phyloP scores from a whole-genome alignment of 2,797 vertebrate genomes.

The Catharus ustulatus region DNA sequence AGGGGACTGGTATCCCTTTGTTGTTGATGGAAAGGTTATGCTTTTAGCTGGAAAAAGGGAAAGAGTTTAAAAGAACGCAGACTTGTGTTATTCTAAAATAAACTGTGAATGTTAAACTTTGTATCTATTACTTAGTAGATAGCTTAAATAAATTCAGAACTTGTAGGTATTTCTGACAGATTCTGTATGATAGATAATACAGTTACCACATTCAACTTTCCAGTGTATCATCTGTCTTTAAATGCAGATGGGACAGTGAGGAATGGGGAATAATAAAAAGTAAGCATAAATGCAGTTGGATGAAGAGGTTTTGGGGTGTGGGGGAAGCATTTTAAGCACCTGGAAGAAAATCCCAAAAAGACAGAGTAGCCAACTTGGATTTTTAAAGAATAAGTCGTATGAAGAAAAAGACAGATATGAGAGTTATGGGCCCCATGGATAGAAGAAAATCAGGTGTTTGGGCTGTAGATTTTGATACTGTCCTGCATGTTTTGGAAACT shows the following conservation, averaged over 20 bases:
- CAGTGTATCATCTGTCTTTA: background rate
- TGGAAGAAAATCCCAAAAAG: background rate
- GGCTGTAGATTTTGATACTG: background rate
- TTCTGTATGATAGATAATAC: background rate
- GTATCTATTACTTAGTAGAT: background rate
- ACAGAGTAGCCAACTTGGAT: background rate
- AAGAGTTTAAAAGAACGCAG: background rate
- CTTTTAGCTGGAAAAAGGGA: background rate
- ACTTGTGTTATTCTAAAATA: background rate
- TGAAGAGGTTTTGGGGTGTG: background rate
- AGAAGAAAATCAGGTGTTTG: slow-evolving; percentile 16
- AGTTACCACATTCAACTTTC: background rate
- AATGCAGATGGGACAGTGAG: background rate
- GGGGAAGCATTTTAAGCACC: background rate
- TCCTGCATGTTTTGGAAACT: background rate
- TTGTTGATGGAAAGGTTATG: rapidly evolving
- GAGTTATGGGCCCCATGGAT: background rate
- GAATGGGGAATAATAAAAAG: background rate
- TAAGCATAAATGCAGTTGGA: background rate
- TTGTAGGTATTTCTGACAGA: background rate
- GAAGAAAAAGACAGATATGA: background rate
- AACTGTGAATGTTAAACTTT: background rate
- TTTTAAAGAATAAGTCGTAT: background rate
- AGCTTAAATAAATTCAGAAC: background rate
- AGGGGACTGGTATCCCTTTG: background rate